phyloP scores from a whole-genome alignment of 2,113 vertebrate species.

The Nesoenas mayeri region DNA sequence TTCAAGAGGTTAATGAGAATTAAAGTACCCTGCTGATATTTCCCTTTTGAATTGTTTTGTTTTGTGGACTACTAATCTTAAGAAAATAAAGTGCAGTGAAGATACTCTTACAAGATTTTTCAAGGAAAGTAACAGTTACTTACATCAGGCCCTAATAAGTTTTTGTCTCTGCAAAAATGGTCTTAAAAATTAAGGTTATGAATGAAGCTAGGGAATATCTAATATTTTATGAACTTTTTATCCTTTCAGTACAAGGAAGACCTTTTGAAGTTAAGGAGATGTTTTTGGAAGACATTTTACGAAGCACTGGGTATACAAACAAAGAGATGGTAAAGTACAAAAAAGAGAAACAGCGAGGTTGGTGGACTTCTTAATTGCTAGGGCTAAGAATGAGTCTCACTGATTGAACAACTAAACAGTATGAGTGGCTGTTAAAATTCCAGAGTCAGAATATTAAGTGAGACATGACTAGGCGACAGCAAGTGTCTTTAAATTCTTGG shows the following conservation, averaged over 20 bases:
- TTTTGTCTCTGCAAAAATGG: neutral
- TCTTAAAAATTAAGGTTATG: neutral
- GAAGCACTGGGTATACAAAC: slow-evolving; percentile 84
- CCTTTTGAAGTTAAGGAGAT: slow-evolving; percentile 91
- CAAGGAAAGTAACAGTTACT: neutral
- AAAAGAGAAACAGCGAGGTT: slow-evolving; percentile 88
- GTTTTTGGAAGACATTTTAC: slow-evolving; percentile 93
- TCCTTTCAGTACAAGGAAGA: slow-evolving; percentile 84
- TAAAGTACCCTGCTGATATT: neutral
- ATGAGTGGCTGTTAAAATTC: neutral
- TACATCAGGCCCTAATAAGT: neutral
- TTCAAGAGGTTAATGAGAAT: neutral
- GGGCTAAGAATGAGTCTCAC: neutral
- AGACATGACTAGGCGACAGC: neutral
- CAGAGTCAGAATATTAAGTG: neutral
- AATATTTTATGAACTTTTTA: neutral
- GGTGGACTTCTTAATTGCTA: neutral
- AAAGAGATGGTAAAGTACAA: slow-evolving; percentile 85
- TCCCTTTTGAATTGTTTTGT: neutral
- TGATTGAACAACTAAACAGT: neutral
- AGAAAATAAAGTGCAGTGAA: neutral
- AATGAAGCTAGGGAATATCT: neutral
- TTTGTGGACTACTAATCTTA: neutral
- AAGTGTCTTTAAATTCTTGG: neutral
- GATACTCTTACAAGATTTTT: neutral